Evolutionary conservation across 1,140 invertebrate genomes (phyloP).

Genomic region (Ceratosolen fusciceps): DNA sequence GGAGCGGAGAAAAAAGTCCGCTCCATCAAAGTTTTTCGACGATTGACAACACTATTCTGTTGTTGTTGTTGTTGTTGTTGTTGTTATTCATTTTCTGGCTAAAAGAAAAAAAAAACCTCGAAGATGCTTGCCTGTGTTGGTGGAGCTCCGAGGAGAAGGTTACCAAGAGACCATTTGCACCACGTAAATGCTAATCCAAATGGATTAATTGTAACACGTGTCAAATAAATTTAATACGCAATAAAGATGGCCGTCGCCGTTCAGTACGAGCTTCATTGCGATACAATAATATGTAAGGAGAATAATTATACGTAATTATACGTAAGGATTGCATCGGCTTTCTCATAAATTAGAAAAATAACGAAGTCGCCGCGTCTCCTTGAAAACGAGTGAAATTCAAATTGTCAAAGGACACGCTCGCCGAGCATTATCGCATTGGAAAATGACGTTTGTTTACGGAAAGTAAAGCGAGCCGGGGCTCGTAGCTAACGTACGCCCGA

Average conservation of each 20-base stretch:
- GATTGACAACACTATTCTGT: neutral
- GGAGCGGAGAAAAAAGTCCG: neutral
- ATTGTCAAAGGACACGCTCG: too few species aligned
- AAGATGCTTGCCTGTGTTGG: neutral
- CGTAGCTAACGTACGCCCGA: neutral
- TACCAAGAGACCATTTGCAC: neutral
- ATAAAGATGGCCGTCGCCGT: neutral
- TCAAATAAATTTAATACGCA: neutral
- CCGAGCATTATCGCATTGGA: too few species aligned
- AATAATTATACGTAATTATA: neutral
- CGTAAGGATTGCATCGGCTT: neutral
- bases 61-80: too few species aligned
- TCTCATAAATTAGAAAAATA: neutral
- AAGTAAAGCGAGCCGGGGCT: neutral
- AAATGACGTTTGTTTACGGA: neutral
- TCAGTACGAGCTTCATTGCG: neutral
- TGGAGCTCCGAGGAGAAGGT: neutral
- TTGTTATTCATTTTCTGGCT: neutral
- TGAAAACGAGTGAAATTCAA: too few species aligned
- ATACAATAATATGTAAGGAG: neutral
- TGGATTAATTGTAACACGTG: too few species aligned
- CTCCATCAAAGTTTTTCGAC: neutral
- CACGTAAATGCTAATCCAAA: slow-evolving; percentile 21
- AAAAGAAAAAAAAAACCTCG: slow-evolving; percentile 10
- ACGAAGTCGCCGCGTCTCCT: too few species aligned